Percentiles rank a stretch among this genome's conserved stretches.
Conservation (phyloP, 2,888 invertebrate species). For the Colletes collaris region DNA sequence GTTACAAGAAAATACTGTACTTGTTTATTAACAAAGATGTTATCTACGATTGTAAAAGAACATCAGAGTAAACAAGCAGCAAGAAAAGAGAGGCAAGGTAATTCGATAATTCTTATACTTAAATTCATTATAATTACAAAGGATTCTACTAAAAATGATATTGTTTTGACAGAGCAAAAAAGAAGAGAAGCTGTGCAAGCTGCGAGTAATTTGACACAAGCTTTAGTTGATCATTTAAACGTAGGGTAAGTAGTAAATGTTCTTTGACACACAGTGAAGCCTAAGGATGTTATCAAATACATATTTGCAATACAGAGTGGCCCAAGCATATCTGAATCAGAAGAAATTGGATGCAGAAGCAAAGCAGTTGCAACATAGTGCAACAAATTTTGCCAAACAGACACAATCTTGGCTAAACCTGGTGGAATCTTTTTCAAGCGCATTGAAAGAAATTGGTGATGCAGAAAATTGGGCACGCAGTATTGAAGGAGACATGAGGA, state of each 20-base stretch:
- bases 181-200: conserved; percentile 96
- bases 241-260: conserved; percentile 89
- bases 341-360: conserved; percentile 99
- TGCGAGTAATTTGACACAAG: conserved; percentile 95
- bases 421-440: conserved; percentile 93
- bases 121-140: not conserved
- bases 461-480: conserved; percentile 99
- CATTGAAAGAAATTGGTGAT: conserved; percentile 98
- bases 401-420: conserved; percentile 98
- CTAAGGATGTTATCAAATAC: not conserved
- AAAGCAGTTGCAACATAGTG: conserved; percentile 96
- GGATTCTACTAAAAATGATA: not conserved
- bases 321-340: conserved; percentile 99
- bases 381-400: conserved; percentile 97
- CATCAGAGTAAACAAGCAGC: conserved; percentile 92
- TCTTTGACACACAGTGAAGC: not conserved
- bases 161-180: conserved; percentile 90
- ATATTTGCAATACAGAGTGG: conserved; percentile 88
- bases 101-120: conserved; percentile 41
- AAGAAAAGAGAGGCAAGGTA: conserved; percentile 93
- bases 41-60: conserved; percentile 93
- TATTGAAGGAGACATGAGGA: conserved; percentile 97
- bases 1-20: not conserved
- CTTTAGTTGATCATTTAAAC: conserved; percentile 98
- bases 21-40: conserved; percentile 85